These are phyloP conservation scores for Echinops telfairi DNA, from an alignment of 2,113 vertebrate species.

Conservation along the genomic window DNA sequence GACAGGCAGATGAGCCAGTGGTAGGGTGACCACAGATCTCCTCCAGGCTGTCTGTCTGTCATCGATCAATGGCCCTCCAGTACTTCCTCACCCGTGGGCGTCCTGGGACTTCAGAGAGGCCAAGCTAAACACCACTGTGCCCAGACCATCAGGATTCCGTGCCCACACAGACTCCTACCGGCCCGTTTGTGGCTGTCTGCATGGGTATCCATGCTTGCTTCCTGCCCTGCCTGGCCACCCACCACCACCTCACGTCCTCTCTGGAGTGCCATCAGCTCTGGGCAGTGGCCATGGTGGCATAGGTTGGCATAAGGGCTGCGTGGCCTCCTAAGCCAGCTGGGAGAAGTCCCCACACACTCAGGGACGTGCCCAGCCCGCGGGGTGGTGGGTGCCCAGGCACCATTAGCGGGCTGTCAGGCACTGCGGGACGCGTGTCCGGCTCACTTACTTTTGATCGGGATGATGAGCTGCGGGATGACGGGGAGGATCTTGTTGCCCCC, in stretches of 20 bases:
- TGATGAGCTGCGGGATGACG: constrained; percentile 96
- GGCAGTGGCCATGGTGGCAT: not conserved
- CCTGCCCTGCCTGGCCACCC: no score
- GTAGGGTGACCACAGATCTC: not conserved
- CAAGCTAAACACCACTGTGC: no score
- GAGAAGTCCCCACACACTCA: constrained; percentile 7
- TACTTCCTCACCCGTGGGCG: no score
- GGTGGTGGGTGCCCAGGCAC: constrained; percentile 54
- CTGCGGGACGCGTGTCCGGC: constrained; percentile 22
- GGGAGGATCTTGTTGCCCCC: constrained; percentile 94
- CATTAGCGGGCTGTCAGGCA: constrained; percentile 74
- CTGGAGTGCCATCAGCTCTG: not conserved
- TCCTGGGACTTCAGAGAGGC: no score
- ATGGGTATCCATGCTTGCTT: no score
- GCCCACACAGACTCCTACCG: not conserved
- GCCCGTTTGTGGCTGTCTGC: not conserved
- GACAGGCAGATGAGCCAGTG: not conserved
- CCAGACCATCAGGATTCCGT: not conserved
- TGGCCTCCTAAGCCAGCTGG: not conserved
- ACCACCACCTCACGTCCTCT: no score
- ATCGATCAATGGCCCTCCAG: not conserved
- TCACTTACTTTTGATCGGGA: constrained; percentile 95
- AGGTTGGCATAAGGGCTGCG: not conserved
- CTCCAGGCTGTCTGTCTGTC: no score
- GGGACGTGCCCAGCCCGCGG: constrained; percentile 9